These are phyloP conservation scores for Temnothorax rugatulus DNA, from an alignment of 2,888 invertebrate genomes.

Conservation along the genomic window DNA sequence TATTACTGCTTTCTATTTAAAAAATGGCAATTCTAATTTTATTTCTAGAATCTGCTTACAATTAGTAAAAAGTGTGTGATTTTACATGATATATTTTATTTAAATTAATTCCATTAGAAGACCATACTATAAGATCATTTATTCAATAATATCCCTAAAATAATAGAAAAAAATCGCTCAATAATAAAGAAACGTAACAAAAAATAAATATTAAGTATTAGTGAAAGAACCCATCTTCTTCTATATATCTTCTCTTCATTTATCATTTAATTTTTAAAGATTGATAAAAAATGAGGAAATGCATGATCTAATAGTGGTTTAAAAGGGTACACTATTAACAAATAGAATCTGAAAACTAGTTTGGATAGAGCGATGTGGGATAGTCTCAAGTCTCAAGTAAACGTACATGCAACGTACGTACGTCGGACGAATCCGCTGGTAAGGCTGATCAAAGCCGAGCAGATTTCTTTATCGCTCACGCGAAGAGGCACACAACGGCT, in stretches of 20 bases:
- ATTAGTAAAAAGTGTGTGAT: background rate
- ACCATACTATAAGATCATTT: background rate
- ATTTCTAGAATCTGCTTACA: background rate
- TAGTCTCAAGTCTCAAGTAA: slow-evolving; percentile 20
- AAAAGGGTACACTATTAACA: background rate
- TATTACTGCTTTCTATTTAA: background rate
- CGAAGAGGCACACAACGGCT: slow-evolving; percentile 41
- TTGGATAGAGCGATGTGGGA: slow-evolving; percentile 1
- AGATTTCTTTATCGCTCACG: slow-evolving; percentile 17
- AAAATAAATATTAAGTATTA: background rate
- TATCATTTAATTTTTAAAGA: background rate
- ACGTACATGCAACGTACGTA: background rate
- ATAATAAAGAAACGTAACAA: background rate
- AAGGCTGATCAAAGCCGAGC: slow-evolving; percentile 17
- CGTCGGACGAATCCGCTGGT: background rate
- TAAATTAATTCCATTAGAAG: background rate
- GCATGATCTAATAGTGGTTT: background rate
- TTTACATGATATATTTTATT: background rate
- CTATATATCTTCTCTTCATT: background rate
- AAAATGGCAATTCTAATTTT: background rate
- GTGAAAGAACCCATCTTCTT: background rate
- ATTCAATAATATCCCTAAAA: background rate
- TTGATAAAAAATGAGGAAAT: background rate
- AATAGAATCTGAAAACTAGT: slow-evolving; percentile 7
- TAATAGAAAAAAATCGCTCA: background rate